Percentiles rank a stretch among this genome's conserved stretches.
Conservation (phyloP, 2,888 invertebrate genomes). For the Fragum fragum region DNA sequence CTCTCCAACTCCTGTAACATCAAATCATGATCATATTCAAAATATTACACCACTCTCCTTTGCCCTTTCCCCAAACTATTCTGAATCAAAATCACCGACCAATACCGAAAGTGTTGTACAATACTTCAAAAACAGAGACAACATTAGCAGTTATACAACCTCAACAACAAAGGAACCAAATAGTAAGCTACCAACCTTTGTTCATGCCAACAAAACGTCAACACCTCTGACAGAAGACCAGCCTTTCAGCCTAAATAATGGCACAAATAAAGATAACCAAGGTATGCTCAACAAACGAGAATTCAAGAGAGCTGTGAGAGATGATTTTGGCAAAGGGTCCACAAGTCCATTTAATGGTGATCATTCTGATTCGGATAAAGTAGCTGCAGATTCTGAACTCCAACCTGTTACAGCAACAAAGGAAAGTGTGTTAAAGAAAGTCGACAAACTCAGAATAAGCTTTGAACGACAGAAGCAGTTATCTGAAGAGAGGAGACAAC, state of each 20-base stretch:
- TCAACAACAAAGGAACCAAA: background rate
- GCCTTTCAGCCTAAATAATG: conserved; percentile 19
- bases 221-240: conserved; percentile 55
- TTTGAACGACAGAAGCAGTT: conserved; percentile 63
- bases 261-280: conserved; percentile 22
- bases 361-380: background rate
- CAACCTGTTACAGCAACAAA: conserved; percentile 35
- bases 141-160: conserved; percentile 32
- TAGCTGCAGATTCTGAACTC: background rate
- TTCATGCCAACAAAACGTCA: conserved; percentile 50
- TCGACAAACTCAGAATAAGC: conserved; percentile 60
- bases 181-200: conserved; percentile 40
- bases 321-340: conserved; percentile 30
- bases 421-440: conserved; percentile 54
- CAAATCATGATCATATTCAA: background rate
- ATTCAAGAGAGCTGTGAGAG: conserved; percentile 48
- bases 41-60: conserved; percentile 32
- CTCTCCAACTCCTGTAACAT: background rate
- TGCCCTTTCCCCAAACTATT: conserved; percentile 33
- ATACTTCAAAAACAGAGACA: conserved; percentile 61
- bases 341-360: conserved; percentile 6
- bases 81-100: conserved; percentile 18
- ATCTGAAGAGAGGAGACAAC: conserved; percentile 51
- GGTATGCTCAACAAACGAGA: conserved; percentile 30
- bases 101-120: conserved; percentile 61